Evolutionary conservation across 2,797 vertebrate genomes (phyloP).

Genomic region (Taeniopygia guttata): DNA sequence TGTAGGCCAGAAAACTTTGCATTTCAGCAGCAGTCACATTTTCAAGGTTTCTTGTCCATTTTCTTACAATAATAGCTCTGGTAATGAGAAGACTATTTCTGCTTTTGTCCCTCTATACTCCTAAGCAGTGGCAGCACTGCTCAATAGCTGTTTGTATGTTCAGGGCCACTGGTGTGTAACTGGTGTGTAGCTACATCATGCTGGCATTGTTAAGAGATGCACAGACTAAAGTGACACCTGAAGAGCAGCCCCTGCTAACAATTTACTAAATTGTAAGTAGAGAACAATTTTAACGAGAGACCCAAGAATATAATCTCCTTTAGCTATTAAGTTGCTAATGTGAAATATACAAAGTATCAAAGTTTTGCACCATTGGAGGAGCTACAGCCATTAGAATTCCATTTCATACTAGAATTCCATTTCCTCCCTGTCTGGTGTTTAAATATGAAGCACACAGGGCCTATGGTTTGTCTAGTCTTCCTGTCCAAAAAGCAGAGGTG

Average conservation of each 20-base stretch:
- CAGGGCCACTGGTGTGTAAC: not conserved
- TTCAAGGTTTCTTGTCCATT: not conserved
- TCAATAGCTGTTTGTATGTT: rapidly evolving
- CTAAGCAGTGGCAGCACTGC: not conserved
- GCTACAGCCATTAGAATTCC: not conserved
- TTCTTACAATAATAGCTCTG: not conserved
- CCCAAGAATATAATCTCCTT: not conserved
- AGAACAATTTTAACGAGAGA: not conserved
- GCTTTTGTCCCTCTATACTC: not conserved
- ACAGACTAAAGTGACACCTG: not conserved
- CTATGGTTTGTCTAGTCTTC: not conserved
- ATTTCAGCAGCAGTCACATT: not conserved
- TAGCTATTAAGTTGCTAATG: not conserved
- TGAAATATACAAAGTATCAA: not conserved
- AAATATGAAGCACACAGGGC: not conserved
- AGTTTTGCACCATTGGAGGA: not conserved
- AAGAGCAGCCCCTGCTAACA: not conserved
- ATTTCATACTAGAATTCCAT: not conserved
- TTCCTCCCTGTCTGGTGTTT: not conserved
- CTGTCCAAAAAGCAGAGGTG: not conserved
- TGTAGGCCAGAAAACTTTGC: not conserved
- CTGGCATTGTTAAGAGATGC: not conserved
- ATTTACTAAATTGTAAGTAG: not conserved
- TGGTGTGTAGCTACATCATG: not conserved
- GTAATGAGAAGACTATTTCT: not conserved